Base-by-base conservation (phyloP, 1,140 invertebrate genomes). In the Trypoxylus dichotomus region DNA sequence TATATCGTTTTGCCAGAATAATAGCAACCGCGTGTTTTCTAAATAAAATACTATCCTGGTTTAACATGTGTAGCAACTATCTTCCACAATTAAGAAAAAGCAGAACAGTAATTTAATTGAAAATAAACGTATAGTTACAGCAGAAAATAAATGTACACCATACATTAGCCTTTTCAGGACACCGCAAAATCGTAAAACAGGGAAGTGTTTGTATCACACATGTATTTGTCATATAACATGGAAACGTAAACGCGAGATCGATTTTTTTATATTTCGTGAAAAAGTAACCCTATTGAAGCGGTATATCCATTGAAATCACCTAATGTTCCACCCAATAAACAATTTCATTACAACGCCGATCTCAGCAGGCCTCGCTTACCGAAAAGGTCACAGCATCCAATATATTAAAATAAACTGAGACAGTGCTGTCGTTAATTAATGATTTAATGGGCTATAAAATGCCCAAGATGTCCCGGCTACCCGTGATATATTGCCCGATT, bases 351-450 rank as follows among this genome's bases (percentile, higher is more conserved):
- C 60, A 24, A 68, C 21, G 60, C 27, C 27, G 27, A 29, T 68
- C 60, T 68, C 60, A 68, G 60, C 60, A 68, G 60, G 60, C 60
- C 2, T 1, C 27, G 27, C 7, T 68, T 68, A 68, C 60, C 13
- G 60, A 68, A 68, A 68, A 68, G 60, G 60, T 68, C 60, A 68
- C 60, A 68, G 24, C 60, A 29, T 68, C 60, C 60, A 68, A 68
- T 68, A 68, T 68, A 68, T 68, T 68, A 68, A 68, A 68, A 68
- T 68, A 68, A 68, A 68, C 60, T 29, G 60, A 68, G 60, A 68
- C 60, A 68, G 60, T 68, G 60, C 60, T 68, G 60, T 68, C 60
- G 60, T 68, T 68, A 68, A 68, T 68, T 68, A 68, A 68, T 68
- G 60, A 68, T 68, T 68, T 68, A 68, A 68, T 68, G 60, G 60